A percentile compares a stretch with the other conserved stretches of the same genome.
Evolutionary conservation across 2,888 invertebrate genomes (phyloP).

Genomic region (Copidosoma aretas): DNA sequence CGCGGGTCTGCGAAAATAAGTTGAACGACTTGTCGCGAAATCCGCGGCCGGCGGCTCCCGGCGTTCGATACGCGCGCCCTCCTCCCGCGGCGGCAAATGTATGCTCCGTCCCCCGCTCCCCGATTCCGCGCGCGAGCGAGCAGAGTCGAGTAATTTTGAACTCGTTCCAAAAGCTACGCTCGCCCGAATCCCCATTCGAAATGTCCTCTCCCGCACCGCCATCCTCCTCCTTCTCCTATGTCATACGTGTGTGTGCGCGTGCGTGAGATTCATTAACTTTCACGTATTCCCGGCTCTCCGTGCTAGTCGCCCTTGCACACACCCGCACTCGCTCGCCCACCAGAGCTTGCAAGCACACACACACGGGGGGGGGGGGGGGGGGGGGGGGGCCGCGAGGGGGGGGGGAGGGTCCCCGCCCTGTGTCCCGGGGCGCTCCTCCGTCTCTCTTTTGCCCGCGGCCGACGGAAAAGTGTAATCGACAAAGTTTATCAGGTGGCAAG

Average conservation of each 20-base stretch:
- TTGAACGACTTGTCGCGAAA: slow-evolving; percentile 32
- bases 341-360: too few species aligned
- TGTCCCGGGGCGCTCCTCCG: slow-evolving; percentile 14
- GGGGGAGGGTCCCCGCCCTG: too few species aligned
- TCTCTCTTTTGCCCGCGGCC: not conserved
- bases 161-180: slow-evolving; percentile 40
- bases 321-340: too few species aligned
- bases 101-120: not conserved
- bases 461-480: slow-evolving; percentile 59
- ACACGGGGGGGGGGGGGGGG: too few species aligned
- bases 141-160: slow-evolving; percentile 41
- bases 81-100: too few species aligned
- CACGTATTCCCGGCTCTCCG: too few species aligned
- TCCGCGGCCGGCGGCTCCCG: slow-evolving; percentile 4
- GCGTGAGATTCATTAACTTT: slow-evolving; percentile 54
- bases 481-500: slow-evolving; percentile 50
- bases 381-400: not conserved
- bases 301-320: too few species aligned
- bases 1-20: slow-evolving; percentile 28
- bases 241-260: slow-evolving; percentile 7
- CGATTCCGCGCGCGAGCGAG: slow-evolving; percentile 6
- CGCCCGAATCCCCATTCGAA: slow-evolving; percentile 35
- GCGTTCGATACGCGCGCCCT: slow-evolving; percentile 24
- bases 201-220: slow-evolving; percentile 27
- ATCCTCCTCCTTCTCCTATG: too few species aligned